A percentile compares a stretch with the other conserved stretches of the same genome.
phyloP scores from a whole-genome alignment of 2,888 invertebrate species.

The Macrophya annulata region DNA sequence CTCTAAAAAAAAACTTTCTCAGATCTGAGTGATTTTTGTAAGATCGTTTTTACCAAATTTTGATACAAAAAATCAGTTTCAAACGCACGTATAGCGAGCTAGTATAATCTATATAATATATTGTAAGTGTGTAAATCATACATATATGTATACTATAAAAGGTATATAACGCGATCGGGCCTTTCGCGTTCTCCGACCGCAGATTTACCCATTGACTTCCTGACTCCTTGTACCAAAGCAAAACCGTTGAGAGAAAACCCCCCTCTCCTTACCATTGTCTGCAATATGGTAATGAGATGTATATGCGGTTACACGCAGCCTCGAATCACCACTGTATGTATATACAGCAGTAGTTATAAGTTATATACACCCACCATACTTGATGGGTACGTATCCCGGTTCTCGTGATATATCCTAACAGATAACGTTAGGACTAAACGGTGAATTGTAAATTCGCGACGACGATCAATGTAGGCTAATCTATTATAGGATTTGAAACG shows the following conservation, averaged over 20 bases:
- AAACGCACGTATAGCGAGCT: too few species aligned
- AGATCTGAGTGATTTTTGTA: too few species aligned
- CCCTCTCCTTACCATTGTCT: background rate
- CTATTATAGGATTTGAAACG: background rate
- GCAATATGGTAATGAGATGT: conserved; percentile 48
- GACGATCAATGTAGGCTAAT: conserved; percentile 39
- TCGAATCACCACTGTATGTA: background rate
- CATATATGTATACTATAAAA: background rate
- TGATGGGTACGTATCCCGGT: background rate
- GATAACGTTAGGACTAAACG: conserved; percentile 44
- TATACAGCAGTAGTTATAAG: conserved; percentile 6
- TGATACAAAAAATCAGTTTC: too few species aligned
- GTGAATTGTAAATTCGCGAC: conserved; percentile 33
- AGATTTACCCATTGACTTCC: conserved; percentile 47
- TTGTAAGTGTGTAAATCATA: background rate
- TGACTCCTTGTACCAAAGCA: conserved; percentile 19
- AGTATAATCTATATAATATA: too few species aligned
- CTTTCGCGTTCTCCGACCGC: background rate
- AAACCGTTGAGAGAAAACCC: conserved; percentile 23
- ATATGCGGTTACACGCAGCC: conserved; percentile 33
- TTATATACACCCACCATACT: conserved; percentile 8
- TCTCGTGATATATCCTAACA: conserved; percentile 17
- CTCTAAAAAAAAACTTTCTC: too few species aligned
- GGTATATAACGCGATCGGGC: background rate
- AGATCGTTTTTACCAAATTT: too few species aligned